Conservation (phyloP, 2,888 invertebrate genomes). For the Glyphotaelius pellucidus region DNA sequence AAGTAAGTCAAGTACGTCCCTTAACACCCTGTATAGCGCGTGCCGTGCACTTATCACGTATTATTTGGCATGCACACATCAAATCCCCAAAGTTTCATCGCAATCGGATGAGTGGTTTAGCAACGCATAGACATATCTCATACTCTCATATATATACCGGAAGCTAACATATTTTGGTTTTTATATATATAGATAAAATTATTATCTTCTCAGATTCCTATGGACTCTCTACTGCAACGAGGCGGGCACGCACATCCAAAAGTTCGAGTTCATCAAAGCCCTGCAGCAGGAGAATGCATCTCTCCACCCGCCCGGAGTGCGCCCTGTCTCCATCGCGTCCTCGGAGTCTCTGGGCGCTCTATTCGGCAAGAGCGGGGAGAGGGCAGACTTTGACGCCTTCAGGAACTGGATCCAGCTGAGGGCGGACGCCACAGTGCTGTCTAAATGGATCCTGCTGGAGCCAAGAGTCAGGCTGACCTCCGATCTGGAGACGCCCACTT, state of each 20-base stretch:
- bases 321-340: slow-evolving; percentile 43
- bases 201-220: slow-evolving; percentile 80
- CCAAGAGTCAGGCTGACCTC: slow-evolving; percentile 85
- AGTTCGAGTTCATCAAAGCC: slow-evolving; percentile 84
- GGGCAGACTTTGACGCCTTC: slow-evolving; percentile 85
- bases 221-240: slow-evolving; percentile 93
- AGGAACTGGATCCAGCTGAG: slow-evolving; percentile 87
- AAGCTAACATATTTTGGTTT: too few species aligned
- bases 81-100: too few species aligned
- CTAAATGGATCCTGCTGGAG: slow-evolving; percentile 89
- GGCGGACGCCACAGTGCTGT: slow-evolving; percentile 86
- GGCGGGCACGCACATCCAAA: slow-evolving; percentile 84
- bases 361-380: slow-evolving; percentile 72
- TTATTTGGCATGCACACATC: too few species aligned
- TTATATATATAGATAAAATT: too few species aligned
- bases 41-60: too few species aligned
- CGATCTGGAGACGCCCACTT: slow-evolving; percentile 91
- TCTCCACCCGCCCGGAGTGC: slow-evolving; percentile 66
- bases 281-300: slow-evolving; percentile 79
- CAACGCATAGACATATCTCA: too few species aligned
- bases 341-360: slow-evolving; percentile 69
- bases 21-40: too few species aligned
- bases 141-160: too few species aligned
- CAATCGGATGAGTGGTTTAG: too few species aligned
- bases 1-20: too few species aligned